Percentiles rank a stretch among this genome's conserved stretches.
These are phyloP conservation scores for Notothenia coriiceps DNA, from an alignment of 2,113 vertebrate genomes.

Conservation along the genomic window DNA sequence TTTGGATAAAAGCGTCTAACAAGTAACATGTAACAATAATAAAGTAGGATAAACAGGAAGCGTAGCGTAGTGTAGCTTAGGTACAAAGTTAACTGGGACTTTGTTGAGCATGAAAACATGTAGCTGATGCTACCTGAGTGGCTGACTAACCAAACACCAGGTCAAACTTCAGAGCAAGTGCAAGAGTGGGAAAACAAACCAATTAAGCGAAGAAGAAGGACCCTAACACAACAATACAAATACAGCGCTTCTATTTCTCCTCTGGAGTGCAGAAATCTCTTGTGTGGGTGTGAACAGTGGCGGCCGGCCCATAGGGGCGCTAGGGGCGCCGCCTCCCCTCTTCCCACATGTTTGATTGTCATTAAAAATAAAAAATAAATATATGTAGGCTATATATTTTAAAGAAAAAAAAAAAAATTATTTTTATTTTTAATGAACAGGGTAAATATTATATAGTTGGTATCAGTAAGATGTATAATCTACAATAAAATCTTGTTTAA, in stretches of 20 bases:
- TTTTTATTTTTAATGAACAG: no score
- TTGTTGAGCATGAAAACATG: neutral
- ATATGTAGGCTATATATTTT: no score
- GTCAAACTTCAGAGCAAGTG: neutral
- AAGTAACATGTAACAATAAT: no score
- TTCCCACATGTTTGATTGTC: no score
- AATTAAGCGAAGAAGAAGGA: conserved; percentile 29
- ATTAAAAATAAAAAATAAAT: no score
- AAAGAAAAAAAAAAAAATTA: no score
- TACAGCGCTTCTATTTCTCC: conserved; percentile 7
- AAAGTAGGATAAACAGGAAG: neutral
- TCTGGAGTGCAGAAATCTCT: conserved; percentile 2
- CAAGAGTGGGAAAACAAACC: conserved; percentile 3
- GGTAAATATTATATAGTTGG: no score
- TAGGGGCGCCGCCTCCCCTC: no score
- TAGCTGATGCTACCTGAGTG: neutral
- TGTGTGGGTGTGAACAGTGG: neutral
- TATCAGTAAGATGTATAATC: no score
- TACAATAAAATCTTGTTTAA: no score
- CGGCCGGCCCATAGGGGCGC: no score
- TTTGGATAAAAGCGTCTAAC: no score
- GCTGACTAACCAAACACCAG: conserved; percentile 12
- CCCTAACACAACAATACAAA: conserved; percentile 10
- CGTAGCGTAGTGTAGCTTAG: neutral
- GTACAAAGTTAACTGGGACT: neutral